Base-by-base conservation (phyloP, 2,888 invertebrate species). In the Asteroscopus sphinx region DNA sequence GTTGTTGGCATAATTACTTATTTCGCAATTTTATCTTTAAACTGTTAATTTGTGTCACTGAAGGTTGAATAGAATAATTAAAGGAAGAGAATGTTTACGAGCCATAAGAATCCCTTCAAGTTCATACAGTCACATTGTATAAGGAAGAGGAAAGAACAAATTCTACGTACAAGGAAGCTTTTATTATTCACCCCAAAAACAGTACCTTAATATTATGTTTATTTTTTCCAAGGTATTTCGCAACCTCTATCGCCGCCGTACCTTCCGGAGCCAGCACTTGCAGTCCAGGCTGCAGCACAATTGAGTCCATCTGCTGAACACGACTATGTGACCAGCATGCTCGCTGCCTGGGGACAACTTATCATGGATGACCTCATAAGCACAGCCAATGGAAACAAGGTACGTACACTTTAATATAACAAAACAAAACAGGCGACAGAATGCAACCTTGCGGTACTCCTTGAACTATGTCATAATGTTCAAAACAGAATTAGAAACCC, bases 321-420 rank as follows among this genome's bases (percentile, higher is more conserved):
- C 85, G 96, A 96, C 72, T 97, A 96, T 68, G 96, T 97, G 28
- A 97, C 97, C 25, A 96, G 97, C 75, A 94, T 97, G 79, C 88
- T 97, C 41, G 97, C 97, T 0, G 96, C 97, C 0, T 97, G 97
- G 97, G 96, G 97, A 37, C 97, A 97, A 78, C 86, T 98, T 21
- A 83, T 98, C 17, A 93, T 96, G 73, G 96, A 96, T 62, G 97
- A 98, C 81, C 93, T 97, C 44, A 95, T 96, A 6, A 95, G 95
- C 46, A 96, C 97, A 5, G 94, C 96, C 9, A 96, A 96, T 82
- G 94, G 90, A 35, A 92, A 95, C 41, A 90, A 93, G 83, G 92
- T 93, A 82, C 26, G 30, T 32, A 33, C 8, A 12, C n/a, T n/a
- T n/a, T n/a, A n/a, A n/a, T n/a, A n/a, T n/a, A 16, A n/a, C 8